phyloP scores from a whole-genome alignment of 2,888 invertebrate species.

The Leuctra nigra region DNA sequence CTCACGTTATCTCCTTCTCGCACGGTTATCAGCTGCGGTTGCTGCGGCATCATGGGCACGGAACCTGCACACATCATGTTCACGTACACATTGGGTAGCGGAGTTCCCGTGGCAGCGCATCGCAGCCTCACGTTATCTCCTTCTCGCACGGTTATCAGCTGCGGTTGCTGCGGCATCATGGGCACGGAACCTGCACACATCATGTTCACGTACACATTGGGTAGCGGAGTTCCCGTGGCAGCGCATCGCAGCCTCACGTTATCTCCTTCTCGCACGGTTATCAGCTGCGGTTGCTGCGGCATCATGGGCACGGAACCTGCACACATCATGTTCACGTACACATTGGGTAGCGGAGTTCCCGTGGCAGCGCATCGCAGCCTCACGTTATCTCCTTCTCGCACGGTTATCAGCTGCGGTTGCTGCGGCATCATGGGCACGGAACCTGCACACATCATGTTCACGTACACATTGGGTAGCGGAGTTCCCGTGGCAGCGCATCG shows the following conservation, averaged over 20 bases:
- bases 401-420: constrained; percentile 49
- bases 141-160: constrained; percentile 66
- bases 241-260: constrained; percentile 76
- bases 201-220: constrained; percentile 70
- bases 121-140: constrained; percentile 74
- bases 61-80: no score
- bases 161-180: constrained; percentile 8
- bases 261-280: constrained; percentile 72
- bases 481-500: constrained; percentile 73
- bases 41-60: neutral
- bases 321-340: constrained; percentile 69
- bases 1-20: constrained; percentile 74
- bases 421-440: neutral
- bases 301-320: neutral
- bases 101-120: constrained; percentile 73
- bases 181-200: no score
- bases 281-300: constrained; percentile 38
- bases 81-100: constrained; percentile 75
- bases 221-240: constrained; percentile 69
- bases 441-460: no score
- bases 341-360: constrained; percentile 67
- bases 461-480: constrained; percentile 69
- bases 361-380: constrained; percentile 74
- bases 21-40: constrained; percentile 53
- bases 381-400: constrained; percentile 73